Evolutionary conservation across 2,888 invertebrate species (phyloP).

Genomic region (Ormyrus rosae): DNA sequence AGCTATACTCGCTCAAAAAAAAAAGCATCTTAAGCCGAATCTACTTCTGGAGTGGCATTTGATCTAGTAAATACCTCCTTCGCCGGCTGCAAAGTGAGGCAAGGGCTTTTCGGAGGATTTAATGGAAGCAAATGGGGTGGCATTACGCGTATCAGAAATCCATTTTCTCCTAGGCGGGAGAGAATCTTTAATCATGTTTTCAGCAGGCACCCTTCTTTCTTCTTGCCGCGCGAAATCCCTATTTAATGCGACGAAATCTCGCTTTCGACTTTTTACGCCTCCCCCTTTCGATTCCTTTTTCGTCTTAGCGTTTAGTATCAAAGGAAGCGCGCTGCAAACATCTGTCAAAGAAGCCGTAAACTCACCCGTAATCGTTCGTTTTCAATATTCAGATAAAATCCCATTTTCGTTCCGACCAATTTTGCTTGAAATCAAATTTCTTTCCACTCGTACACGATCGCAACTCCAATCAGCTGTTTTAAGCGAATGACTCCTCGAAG

Average conservation of each 20-base stretch:
- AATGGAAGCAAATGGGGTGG: conserved; percentile 74
- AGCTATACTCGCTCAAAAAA: too few relatives aligned
- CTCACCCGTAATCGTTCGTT: too few relatives aligned
- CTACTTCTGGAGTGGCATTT: conserved; percentile 58
- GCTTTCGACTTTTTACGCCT: conserved; percentile 1
- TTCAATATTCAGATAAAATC: too few relatives aligned
- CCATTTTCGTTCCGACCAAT: too few relatives aligned
- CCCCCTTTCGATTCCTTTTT: background rate
- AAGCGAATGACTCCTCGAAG: too few relatives aligned
- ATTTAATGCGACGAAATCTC: conserved; percentile 26
- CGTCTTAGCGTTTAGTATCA: background rate
- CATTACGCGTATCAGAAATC: conserved; percentile 73
- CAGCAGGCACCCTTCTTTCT: conserved; percentile 56
- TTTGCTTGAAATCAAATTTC: too few relatives aligned
- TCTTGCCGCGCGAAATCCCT: conserved; percentile 23
- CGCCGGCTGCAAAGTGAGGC: conserved; percentile 30
- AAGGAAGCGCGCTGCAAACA: too few relatives aligned
- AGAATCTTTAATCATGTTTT: conserved; percentile 73
- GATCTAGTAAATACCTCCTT: conserved; percentile 67
- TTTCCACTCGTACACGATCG: too few relatives aligned
- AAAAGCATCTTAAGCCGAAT: background rate
- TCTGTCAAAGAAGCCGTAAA: too few relatives aligned
- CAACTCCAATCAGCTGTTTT: too few relatives aligned
- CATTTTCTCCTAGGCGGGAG: conserved; percentile 69
- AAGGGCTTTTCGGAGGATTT: conserved; percentile 63